Percentiles rank a stretch among this genome's conserved stretches.
These are phyloP conservation scores for Argopecten irradians DNA, from an alignment of 1,140 invertebrate genomes.

Conservation along the genomic window DNA sequence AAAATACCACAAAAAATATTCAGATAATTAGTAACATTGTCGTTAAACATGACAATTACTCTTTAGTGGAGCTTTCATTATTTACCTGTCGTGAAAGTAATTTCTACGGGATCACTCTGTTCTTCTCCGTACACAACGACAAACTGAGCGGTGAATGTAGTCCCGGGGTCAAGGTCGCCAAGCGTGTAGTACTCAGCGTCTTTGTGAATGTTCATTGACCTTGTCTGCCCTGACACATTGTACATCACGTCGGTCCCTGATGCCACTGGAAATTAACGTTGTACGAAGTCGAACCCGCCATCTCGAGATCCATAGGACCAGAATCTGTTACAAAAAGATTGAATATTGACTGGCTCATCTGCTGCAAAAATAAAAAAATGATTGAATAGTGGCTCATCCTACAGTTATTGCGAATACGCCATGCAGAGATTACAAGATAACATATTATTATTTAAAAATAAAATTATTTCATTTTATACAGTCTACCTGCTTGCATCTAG, in stretches of 20 bases:
- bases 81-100: constrained; percentile 40
- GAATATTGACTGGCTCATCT: too few relatives aligned
- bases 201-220: constrained; percentile 26
- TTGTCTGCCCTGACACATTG: neutral
- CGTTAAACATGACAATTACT: too few relatives aligned
- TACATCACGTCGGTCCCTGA: constrained; percentile 31
- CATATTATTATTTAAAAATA: too few relatives aligned
- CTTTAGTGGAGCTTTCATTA: neutral
- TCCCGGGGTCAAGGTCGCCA: constrained; percentile 35
- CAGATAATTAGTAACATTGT: too few relatives aligned
- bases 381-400: too few relatives aligned
- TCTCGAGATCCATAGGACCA: constrained; percentile 39
- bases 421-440: too few relatives aligned
- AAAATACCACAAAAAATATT: too few relatives aligned
- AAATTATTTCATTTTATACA: too few relatives aligned
- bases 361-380: too few relatives aligned
- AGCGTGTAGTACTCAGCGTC: constrained; percentile 28
- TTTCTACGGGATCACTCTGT: constrained; percentile 32
- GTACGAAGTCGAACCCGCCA: neutral
- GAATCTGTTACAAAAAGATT: too few relatives aligned
- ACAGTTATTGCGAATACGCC: too few relatives aligned
- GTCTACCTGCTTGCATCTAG: too few relatives aligned
- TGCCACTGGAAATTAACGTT: constrained; percentile 36
- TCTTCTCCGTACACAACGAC: constrained; percentile 35
- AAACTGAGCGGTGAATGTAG: constrained; percentile 40